phyloP scores from a whole-genome alignment of 2,797 vertebrate species.

The Phylloscopus collybita region DNA sequence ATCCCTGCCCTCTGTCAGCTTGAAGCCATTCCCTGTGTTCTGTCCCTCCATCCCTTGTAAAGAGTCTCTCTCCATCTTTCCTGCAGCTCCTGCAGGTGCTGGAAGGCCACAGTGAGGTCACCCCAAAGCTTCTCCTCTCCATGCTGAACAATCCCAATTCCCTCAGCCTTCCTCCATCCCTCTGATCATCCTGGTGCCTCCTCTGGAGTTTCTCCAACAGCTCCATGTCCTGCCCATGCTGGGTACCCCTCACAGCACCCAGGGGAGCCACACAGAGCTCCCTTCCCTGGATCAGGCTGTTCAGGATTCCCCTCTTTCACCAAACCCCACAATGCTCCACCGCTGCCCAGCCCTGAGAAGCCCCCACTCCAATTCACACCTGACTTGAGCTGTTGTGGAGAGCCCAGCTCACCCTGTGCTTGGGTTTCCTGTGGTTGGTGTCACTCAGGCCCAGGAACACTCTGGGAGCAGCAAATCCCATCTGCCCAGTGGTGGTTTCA shows the following conservation, averaged over 20 bases:
- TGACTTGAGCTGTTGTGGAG: not conserved
- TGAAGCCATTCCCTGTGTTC: not conserved
- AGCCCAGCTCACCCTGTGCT: not conserved
- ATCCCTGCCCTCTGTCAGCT: rapidly evolving
- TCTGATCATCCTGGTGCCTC: not conserved
- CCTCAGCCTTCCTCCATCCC: not conserved
- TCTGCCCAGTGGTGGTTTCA: not conserved
- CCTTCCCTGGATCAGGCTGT: not conserved
- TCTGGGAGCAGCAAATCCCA: not conserved
- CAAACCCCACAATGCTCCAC: not conserved
- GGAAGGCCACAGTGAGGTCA: rapidly evolving
- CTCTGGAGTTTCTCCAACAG: not conserved
- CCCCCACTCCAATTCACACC: not conserved
- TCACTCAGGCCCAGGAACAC: not conserved
- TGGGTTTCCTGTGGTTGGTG: not conserved
- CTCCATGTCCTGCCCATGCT: rapidly evolving
- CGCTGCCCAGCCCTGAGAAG: not conserved
- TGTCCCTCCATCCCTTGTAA: rapidly evolving
- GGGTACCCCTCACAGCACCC: not conserved
- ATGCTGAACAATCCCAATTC: not conserved
- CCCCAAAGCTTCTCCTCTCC: not conserved
- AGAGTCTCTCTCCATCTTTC: not conserved
- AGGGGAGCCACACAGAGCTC: not conserved
- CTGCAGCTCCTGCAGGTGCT: not conserved
- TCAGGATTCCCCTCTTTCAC: not conserved